phyloP scores from a whole-genome alignment of 92 coral and sea anemone genomes.

The Palythoa caribaeorum region DNA sequence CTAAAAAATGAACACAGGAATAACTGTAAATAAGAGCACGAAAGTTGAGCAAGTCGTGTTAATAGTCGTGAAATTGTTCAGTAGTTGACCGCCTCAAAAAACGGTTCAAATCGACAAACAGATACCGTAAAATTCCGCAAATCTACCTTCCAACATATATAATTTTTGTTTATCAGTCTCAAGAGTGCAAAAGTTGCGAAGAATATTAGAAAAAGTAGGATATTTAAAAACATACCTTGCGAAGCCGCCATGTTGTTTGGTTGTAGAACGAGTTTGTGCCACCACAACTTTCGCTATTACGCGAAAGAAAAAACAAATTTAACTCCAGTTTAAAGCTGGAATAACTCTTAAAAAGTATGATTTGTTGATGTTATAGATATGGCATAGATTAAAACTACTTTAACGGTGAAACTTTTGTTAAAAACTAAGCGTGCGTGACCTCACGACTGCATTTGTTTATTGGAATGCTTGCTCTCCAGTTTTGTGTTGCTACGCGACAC shows the following conservation, averaged over 20 bases:
- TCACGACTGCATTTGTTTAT: constrained; percentile 20
- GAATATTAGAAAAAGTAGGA: not conserved
- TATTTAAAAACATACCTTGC: constrained; percentile 4
- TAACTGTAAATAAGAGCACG: constrained; percentile 7
- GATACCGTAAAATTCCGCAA: constrained; percentile 12
- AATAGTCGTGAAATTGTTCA: not conserved
- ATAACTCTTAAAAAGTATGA: constrained; percentile 6
- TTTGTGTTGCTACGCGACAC: constrained; percentile 47
- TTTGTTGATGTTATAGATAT: constrained; percentile 8
- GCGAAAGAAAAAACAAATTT: constrained; percentile 1
- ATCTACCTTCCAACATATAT: constrained; percentile 4
- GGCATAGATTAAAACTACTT: not conserved
- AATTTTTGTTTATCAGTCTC: constrained; percentile 3
- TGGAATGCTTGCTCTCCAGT: constrained; percentile 59
- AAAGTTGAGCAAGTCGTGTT: constrained; percentile 11
- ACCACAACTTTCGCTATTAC: constrained; percentile 9
- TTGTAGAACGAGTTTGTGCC: constrained; percentile 16
- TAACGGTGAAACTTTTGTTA: constrained; percentile 11
- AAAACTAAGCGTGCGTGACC: constrained; percentile 13
- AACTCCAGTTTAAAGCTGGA: constrained; percentile 9
- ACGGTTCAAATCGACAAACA: constrained; percentile 14
- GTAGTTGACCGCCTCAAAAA: constrained; percentile 12
- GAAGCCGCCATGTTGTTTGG: constrained; percentile 12
- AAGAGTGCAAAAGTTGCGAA: constrained; percentile 16
- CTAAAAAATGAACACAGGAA: constrained; percentile 7